phyloP scores from a whole-genome alignment of 2,797 vertebrate genomes.

The Mycteria americana region DNA sequence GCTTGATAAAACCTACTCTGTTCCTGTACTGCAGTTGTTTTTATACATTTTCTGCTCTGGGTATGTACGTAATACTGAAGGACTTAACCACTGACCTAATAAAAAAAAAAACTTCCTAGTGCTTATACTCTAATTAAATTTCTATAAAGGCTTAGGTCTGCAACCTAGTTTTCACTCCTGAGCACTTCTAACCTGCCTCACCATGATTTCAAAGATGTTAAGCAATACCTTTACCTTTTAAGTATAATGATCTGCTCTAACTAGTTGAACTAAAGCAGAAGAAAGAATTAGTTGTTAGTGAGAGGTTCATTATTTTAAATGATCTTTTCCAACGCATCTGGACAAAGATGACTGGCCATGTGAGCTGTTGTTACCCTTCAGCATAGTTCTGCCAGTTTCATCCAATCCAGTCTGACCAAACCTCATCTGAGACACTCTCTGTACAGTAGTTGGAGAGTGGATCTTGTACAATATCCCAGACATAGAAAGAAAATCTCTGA shows the following conservation, averaged over 20 bases:
- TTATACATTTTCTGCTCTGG: neutral
- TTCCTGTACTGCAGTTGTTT: neutral
- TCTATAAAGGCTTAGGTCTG: neutral
- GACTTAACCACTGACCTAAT: neutral
- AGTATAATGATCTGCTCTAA: neutral
- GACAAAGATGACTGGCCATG: neutral
- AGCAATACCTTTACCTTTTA: neutral
- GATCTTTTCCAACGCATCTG: neutral
- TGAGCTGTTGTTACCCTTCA: neutral
- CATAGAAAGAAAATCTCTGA: neutral
- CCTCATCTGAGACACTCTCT: neutral
- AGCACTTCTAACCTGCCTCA: neutral
- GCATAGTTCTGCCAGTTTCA: neutral
- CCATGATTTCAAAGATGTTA: neutral
- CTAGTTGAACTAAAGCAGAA: neutral
- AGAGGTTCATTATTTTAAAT: neutral
- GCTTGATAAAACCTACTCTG: neutral
- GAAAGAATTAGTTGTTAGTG: neutral
- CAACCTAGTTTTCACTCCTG: neutral
- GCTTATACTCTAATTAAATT: neutral
- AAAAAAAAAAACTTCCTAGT: neutral
- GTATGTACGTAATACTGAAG: neutral
- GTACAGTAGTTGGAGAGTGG: neutral
- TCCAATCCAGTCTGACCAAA: neutral
- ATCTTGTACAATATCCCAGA: neutral